phyloP scores from a whole-genome alignment of 1,140 invertebrate genomes.

The Apocrypta bakeri region DNA sequence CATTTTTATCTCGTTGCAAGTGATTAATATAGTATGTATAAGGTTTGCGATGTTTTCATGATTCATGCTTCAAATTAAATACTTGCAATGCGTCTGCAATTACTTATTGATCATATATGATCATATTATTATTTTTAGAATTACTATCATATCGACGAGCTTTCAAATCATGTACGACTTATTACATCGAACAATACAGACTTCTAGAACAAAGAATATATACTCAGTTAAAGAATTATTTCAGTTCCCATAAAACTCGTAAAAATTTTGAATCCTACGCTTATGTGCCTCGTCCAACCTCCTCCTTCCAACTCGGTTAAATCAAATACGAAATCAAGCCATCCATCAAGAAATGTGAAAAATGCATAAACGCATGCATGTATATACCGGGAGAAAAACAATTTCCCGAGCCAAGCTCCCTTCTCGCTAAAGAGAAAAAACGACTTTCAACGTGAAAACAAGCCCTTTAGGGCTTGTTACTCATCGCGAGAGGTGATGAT shows the following conservation, averaged over 20 bases:
- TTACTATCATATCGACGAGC: background rate
- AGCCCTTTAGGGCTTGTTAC: conserved; percentile 2
- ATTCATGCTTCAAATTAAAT: background rate
- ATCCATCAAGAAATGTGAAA: background rate
- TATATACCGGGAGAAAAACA: background rate
- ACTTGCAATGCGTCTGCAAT: conserved; percentile 1
- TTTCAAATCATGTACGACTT: background rate
- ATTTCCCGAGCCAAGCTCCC: too few species aligned
- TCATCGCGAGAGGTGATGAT: conserved; percentile 63
- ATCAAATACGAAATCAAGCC: background rate
- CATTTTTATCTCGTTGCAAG: background rate
- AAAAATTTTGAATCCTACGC: background rate
- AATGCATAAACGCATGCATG: background rate
- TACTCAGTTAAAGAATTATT: too few species aligned
- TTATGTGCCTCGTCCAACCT: background rate
- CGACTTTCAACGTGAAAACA: conserved; percentile 37
- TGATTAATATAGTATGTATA: background rate
- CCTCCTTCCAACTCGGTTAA: background rate
- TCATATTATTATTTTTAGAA: background rate
- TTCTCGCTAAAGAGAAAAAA: conserved; percentile 39
- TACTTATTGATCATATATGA: conserved; percentile 2
- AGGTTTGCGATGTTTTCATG: background rate
- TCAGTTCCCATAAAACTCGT: too few species aligned
- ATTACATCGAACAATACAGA: too few species aligned
- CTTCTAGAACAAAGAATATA: too few species aligned